Percentiles rank a stretch among this genome's conserved stretches.
phyloP scores from a whole-genome alignment of 2,113 vertebrate genomes.

The Odocoileus hemionus region DNA sequence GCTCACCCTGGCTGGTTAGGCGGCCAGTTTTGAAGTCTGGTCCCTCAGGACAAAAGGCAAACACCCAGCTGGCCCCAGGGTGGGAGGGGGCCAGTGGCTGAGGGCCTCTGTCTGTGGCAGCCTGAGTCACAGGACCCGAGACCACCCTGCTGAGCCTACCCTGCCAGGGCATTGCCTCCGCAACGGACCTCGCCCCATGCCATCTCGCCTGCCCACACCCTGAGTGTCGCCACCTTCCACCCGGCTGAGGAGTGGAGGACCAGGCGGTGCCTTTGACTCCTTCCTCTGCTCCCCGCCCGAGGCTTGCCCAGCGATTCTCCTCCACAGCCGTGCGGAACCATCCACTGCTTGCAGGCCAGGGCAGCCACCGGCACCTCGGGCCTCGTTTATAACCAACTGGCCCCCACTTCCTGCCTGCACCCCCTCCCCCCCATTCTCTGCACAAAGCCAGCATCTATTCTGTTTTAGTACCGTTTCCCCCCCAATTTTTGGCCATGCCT shows the following conservation, averaged over 20 bases:
- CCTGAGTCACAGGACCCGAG: rapidly evolving
- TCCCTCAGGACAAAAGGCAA: background rate
- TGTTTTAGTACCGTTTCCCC: background rate
- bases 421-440: background rate
- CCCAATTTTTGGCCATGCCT: background rate
- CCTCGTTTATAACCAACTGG: rapidly evolving
- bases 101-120: background rate
- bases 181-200: rapidly evolving
- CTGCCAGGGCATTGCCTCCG: rapidly evolving
- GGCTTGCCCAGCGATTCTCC: rapidly evolving
- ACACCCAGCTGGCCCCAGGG: background rate
- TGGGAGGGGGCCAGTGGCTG: background rate
- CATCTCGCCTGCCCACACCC: background rate
- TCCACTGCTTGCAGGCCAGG: background rate
- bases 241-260: background rate
- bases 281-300: background rate
- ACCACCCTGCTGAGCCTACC: background rate
- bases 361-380: rapidly evolving
- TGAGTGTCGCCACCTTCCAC: background rate
- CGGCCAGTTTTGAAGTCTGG: too few species aligned
- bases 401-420: too few species aligned
- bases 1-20: background rate
- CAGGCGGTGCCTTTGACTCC: background rate
- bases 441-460: background rate
- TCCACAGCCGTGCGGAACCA: too few species aligned